Base-by-base conservation (phyloP, 2,797 vertebrate genomes). In the Orientallactaga sibirica region DNA sequence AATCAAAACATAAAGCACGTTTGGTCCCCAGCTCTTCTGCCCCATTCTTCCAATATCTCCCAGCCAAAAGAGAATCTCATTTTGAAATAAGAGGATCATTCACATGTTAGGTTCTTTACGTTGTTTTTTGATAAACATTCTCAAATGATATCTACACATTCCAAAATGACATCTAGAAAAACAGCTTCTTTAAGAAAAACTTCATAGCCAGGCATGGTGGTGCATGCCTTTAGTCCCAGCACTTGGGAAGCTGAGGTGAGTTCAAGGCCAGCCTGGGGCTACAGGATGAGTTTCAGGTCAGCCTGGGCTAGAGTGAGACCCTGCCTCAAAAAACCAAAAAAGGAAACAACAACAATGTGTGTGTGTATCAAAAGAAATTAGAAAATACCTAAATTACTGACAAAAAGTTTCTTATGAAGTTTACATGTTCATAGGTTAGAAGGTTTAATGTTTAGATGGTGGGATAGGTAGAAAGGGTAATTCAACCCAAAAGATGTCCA, bases 291-390 rank as follows among this genome's bases (percentile, higher is more conserved):
- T 48, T 48, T 48, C 48, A 48, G 48, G 48, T 48, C 48, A 48
- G 48, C 48, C 48, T 48, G 48, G 48, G 48, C 48, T 48, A 48
- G 48, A 48, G 48, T 10, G 10, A 48, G 48, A 48, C 48, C 48
- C 48, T 48, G 48, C 48, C 48, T 48, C 8, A 48, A 8, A 10
- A 7, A 48, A 48, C 8, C 1, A 48, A 7, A 8, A 48, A 48
- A 48, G 9, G 48, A 48, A 48, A 48, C 48, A 48, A 48, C 48
- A 48, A 48, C 48, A 48, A 48, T 48, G 48, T 48, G 48, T 48
- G 43, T 8, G 43, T 48, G 48, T 11, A 67, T 52, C 67, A 58
- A 82, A 91, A 92, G 43, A 87, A 87, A 75, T 92, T 87, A 71
- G 62, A 75, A 52, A 93, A 62, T 4, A 68, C 48, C 24, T 68